Base-by-base conservation (phyloP, 2,797 vertebrate species). In the Dendrocincla fuliginosa region DNA sequence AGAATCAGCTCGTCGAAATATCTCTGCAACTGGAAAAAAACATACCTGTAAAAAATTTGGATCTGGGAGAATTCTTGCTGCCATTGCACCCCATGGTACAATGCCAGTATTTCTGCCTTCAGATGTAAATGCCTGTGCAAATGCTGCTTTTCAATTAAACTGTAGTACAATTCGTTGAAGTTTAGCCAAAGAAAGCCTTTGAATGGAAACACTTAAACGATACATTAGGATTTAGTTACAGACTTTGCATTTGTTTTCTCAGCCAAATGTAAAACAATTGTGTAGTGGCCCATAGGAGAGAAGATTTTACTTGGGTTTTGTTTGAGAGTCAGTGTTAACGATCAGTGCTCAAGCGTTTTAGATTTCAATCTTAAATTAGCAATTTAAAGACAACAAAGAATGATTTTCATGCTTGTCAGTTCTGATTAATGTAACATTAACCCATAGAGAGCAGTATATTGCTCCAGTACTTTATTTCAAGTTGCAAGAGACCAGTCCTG, bases 291-390 rank as follows among this genome's bases (percentile, higher is more conserved):
- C 93, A 83, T 65, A 83, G 86, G 95, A 92, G 90, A 61, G 92
- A 96, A 96, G 94, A 90, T 71, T 90, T 93, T 44, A 73, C 89
- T 89, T 63, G 71, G 67, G 84, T 96, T 97, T 96, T 95, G 88
- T 96, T 74, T 77, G 84, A 94, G 89, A 82, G 33, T 59, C 93
- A 78, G 76, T 94, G 93, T 94, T 96, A 96, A 96, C 93, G 93
- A 93, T 86, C 85, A 75, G 74, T 87, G 93, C 91, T 94, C 90
- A 83, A 95, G 84, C 88, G 88, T 96, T 97, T 97, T 94, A 93
- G 92, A 96, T 97, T 98, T 97, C 96, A 96, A 92, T 97, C 93
- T 97, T 95, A 97, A 97, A 96, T 97, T 97, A 97, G 93, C 94
- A 94, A 89, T 95, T 97, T 95, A 96, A 92, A 96, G 93, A 93